These are phyloP conservation scores for Aphelenchoides besseyi DNA, from an alignment of 1,140 invertebrate species.

Conservation along the genomic window DNA sequence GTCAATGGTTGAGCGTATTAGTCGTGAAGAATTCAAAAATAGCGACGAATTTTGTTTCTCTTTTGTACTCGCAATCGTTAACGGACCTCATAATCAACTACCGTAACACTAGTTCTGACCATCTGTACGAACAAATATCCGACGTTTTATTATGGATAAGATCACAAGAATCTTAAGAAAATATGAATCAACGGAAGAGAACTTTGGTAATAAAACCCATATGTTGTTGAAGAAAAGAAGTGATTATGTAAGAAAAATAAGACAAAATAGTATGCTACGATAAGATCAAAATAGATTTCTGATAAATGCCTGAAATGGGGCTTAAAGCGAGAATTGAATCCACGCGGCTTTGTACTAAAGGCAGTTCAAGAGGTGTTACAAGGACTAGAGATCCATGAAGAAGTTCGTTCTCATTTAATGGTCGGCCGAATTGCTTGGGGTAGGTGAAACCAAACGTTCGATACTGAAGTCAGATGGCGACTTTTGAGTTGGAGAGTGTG, in stretches of 20 bases:
- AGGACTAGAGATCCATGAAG: background rate
- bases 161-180: too few species aligned
- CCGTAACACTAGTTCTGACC: too few species aligned
- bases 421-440: slow-evolving; percentile 9
- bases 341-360: background rate
- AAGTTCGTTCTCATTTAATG: background rate
- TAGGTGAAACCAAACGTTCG: slow-evolving; percentile 19
- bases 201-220: background rate
- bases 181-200: background rate
- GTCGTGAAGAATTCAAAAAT: too few species aligned
- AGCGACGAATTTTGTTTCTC: too few species aligned
- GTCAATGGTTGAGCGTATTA: too few species aligned
- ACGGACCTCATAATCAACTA: too few species aligned
- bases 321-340: background rate
- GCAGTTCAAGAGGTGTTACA: slow-evolving; percentile 2
- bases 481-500: slow-evolving; percentile 23
- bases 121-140: too few species aligned
- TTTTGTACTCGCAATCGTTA: too few species aligned
- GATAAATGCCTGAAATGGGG: background rate
- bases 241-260: background rate
- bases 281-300: background rate
- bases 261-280: background rate
- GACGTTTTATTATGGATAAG: too few species aligned
- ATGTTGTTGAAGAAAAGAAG: background rate
- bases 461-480: slow-evolving; percentile 17